phyloP scores from a whole-genome alignment of 2,113 vertebrate genomes.

The Okapia johnstoni region DNA sequence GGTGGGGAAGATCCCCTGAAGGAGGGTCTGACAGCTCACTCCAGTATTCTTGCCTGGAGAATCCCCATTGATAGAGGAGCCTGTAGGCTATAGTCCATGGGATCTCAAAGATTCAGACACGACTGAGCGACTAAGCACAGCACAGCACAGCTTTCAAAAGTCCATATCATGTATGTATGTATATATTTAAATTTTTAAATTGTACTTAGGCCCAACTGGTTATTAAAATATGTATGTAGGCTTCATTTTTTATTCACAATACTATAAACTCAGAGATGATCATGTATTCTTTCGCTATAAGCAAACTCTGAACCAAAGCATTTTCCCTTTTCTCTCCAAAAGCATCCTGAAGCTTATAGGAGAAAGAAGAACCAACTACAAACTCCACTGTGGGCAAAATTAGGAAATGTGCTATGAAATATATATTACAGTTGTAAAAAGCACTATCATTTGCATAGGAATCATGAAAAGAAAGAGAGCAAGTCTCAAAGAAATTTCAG shows the following conservation, averaged over 20 bases:
- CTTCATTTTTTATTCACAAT: not conserved
- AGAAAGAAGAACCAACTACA: not conserved
- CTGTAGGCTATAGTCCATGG: not conserved
- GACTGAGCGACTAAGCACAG: not conserved
- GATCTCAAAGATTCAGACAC: not conserved
- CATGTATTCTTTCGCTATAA: not conserved
- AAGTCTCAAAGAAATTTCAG: not conserved
- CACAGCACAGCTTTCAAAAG: not conserved
- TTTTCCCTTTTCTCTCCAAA: not conserved
- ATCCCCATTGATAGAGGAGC: not conserved
- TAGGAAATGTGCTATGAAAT: not conserved
- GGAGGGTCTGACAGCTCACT: not conserved
- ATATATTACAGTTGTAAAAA: not conserved
- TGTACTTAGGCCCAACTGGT: not conserved
- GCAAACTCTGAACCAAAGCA: not conserved
- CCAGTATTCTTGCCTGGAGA: not conserved
- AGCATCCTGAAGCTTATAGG: not conserved
- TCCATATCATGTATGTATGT: not conserved
- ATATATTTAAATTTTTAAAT: not conserved
- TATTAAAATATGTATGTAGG: not conserved
- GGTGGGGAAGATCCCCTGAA: not conserved
- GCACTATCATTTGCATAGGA: not conserved
- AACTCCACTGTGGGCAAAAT: not conserved
- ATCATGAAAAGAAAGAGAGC: too few species aligned
- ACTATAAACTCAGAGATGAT: not conserved